phyloP scores from a whole-genome alignment of 2,888 invertebrate genomes.

The Melinaea menophilus region DNA sequence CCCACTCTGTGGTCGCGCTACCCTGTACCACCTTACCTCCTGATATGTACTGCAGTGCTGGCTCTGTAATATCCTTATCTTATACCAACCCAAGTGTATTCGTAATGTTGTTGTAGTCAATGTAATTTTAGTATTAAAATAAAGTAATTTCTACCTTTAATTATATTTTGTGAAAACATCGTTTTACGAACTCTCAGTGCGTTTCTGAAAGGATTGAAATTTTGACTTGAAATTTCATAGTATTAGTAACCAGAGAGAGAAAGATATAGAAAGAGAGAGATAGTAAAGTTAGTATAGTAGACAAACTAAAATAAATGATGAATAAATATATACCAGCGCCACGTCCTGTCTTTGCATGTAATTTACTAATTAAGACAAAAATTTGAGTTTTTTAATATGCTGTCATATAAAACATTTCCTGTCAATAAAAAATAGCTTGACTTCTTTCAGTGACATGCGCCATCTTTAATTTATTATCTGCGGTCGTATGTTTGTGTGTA shows the following conservation, averaged over 20 bases:
- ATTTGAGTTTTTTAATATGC: no score
- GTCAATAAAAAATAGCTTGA: no score
- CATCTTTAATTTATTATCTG: no score
- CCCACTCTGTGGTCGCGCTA: conserved; percentile 55
- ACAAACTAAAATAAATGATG: neutral
- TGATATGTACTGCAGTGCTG: conserved; percentile 23
- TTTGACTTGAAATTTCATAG: neutral
- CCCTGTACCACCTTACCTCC: conserved; percentile 40
- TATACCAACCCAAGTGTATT: no score
- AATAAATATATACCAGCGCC: no score
- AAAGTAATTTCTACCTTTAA: conserved; percentile 19
- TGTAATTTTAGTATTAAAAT: neutral
- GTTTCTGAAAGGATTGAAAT: neutral
- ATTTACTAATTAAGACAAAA: no score
- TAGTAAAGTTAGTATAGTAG: conserved; percentile 1
- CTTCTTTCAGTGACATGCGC: no score
- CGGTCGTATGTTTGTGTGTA: no score
- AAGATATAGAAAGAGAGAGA: no score
- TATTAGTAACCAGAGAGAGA: neutral
- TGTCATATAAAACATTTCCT: no score
- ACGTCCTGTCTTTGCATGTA: no score
- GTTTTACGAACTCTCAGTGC: conserved; percentile 31
- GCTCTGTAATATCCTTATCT: no score
- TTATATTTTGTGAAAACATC: conserved; percentile 20
- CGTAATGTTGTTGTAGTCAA: neutral